A percentile compares a stretch with the other conserved stretches of the same genome.
Evolutionary conservation across 2,113 vertebrate genomes (phyloP).

Genomic region (Pipra filicauda): DNA sequence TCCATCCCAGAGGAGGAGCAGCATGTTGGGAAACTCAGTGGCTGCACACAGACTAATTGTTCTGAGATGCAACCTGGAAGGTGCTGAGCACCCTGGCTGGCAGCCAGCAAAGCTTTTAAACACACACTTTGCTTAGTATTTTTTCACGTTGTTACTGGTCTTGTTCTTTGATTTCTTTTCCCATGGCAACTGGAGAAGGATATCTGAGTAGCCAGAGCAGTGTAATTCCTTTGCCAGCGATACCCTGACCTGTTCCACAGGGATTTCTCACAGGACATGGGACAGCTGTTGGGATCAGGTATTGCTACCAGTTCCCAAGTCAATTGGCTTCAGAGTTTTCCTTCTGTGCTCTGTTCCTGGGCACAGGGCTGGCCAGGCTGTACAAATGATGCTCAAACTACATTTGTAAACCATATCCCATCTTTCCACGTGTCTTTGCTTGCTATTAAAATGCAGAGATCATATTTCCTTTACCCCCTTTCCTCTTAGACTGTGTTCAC

Average conservation of each 20-base stretch:
- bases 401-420: not conserved
- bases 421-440: not conserved
- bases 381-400: not conserved
- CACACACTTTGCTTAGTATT: not conserved
- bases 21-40: not conserved
- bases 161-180: slow-evolving; percentile 23
- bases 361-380: not conserved
- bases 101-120: slow-evolving; percentile 42
- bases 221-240: not conserved
- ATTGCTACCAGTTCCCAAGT: not conserved
- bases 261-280: not conserved
- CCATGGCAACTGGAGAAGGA: not conserved
- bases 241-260: not conserved
- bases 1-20: not conserved
- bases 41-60: not conserved
- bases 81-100: slow-evolving; percentile 11
- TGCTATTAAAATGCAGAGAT: not conserved
- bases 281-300: not conserved
- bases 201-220: slow-evolving; percentile 9
- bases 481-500: not conserved
- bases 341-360: not conserved
- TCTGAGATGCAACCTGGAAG: not conserved
- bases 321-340: not conserved
- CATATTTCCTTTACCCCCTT: rapidly evolving
- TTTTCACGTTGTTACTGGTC: not conserved